These are phyloP conservation scores for Pseudoatta argentina DNA, from an alignment of 1,140 invertebrate genomes.

Conservation along the genomic window DNA sequence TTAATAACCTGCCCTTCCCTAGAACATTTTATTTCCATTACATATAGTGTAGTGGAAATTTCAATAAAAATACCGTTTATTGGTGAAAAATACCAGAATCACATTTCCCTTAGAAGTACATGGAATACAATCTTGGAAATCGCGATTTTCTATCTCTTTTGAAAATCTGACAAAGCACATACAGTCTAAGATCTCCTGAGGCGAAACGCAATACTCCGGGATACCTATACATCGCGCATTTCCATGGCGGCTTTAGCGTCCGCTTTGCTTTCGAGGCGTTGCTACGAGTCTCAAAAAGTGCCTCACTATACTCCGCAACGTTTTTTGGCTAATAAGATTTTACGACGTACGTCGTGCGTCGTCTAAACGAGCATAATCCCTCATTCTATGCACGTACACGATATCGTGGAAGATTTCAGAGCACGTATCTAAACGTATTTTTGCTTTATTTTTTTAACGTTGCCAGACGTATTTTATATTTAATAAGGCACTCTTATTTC, in stretches of 20 bases:
- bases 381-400: constrained; percentile 68
- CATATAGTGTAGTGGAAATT: background rate
- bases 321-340: constrained; percentile 73
- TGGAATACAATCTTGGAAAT: constrained; percentile 26
- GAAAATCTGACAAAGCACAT: constrained; percentile 50
- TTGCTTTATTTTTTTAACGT: background rate
- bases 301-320: constrained; percentile 20
- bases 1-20: background rate
- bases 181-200: constrained; percentile 37
- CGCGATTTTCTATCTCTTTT: constrained; percentile 39
- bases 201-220: constrained; percentile 42
- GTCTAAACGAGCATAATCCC: constrained; percentile 64
- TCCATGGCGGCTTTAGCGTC: constrained; percentile 29
- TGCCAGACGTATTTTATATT: constrained; percentile 7
- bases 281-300: constrained; percentile 9
- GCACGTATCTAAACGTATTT: constrained; percentile 25
- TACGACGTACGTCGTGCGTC: constrained; percentile 37
- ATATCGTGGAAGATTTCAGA: constrained; percentile 59
- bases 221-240: constrained; percentile 34
- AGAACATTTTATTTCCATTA: background rate
- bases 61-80: constrained; percentile 32
- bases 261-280: constrained; percentile 33
- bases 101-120: background rate
- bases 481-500: background rate
- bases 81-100: background rate